Percentiles rank a stretch among this genome's conserved stretches.
phyloP scores from a whole-genome alignment of 2,797 vertebrate species.

The Myotis vivesi region DNA sequence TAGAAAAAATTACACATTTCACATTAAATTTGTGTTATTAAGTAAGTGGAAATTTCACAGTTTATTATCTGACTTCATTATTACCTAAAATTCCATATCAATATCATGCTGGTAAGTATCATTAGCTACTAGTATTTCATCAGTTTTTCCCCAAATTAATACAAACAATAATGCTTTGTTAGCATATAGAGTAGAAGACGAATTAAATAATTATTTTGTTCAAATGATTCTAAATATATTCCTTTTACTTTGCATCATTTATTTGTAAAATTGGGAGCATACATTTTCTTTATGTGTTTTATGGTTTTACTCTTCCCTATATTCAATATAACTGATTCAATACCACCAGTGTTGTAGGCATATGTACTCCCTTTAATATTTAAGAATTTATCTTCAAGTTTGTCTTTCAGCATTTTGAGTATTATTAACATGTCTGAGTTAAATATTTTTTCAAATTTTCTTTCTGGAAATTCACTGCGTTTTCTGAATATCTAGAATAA shows the following conservation, averaged over 20 bases:
- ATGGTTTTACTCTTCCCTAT: neutral
- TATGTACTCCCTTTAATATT: neutral
- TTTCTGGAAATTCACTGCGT: neutral
- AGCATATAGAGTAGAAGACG: constrained; percentile 35
- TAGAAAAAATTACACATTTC: constrained; percentile 60
- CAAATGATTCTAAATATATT: neutral
- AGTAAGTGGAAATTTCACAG: constrained; percentile 46
- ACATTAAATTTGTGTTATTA: constrained; percentile 27
- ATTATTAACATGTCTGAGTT: neutral
- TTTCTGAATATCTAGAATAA: neutral
- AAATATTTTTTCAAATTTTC: neutral
- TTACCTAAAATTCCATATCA: constrained; percentile 65
- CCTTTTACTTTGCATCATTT: neutral
- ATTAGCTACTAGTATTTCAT: constrained; percentile 53
- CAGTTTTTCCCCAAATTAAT: constrained; percentile 66
- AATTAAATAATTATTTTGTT: constrained; percentile 74
- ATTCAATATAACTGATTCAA: neutral
- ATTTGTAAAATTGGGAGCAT: neutral
- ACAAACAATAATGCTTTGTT: constrained; percentile 37
- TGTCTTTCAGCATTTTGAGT: neutral
- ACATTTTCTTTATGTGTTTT: neutral
- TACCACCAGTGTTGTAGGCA: neutral
- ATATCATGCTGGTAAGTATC: constrained; percentile 66
- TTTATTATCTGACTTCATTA: constrained; percentile 72
- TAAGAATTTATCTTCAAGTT: neutral